phyloP scores from a whole-genome alignment of 2,113 vertebrate genomes.

The Myiagra hebetior region DNA sequence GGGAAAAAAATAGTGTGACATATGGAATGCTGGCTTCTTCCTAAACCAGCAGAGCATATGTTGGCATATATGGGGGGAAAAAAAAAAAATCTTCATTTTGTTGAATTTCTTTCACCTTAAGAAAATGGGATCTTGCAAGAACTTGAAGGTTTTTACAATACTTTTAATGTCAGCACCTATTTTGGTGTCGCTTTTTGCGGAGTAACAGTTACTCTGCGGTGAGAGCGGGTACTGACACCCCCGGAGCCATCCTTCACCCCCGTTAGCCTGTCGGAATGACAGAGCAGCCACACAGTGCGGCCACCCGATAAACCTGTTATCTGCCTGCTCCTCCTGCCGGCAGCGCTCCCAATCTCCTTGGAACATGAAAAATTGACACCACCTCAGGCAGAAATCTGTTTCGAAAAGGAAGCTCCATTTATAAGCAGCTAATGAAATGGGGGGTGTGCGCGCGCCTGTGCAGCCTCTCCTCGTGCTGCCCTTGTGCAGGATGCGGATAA shows the following conservation, averaged over 20 bases:
- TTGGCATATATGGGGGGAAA: background rate
- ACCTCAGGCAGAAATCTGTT: constrained; percentile 74
- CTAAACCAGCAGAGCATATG: background rate
- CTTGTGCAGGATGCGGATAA: background rate
- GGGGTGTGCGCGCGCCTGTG: fast-evolving
- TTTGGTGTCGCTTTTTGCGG: background rate
- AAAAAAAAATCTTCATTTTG: background rate
- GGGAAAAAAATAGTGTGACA: background rate
- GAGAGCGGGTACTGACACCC: background rate
- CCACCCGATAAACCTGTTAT: constrained; percentile 74
- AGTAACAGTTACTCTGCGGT: background rate
- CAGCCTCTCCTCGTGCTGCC: background rate
- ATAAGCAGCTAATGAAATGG: constrained; percentile 69
- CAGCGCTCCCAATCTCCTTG: constrained; percentile 60
- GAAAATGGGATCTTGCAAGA: background rate
- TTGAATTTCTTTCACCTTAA: background rate
- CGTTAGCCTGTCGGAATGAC: constrained; percentile 57
- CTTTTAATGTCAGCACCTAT: background rate
- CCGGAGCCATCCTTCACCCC: constrained; percentile 55
- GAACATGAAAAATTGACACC: constrained; percentile 71
- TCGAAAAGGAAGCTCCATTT: constrained; percentile 60
- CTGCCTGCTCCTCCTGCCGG: constrained; percentile 61
- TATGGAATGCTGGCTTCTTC: background rate
- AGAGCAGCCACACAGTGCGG: constrained; percentile 38
- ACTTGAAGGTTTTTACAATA: background rate